Evolutionary conservation across 2,797 vertebrate species (phyloP), one percentile per base, ranked within the genome.

Genomic region (Notolabrus celidotus): DNA sequence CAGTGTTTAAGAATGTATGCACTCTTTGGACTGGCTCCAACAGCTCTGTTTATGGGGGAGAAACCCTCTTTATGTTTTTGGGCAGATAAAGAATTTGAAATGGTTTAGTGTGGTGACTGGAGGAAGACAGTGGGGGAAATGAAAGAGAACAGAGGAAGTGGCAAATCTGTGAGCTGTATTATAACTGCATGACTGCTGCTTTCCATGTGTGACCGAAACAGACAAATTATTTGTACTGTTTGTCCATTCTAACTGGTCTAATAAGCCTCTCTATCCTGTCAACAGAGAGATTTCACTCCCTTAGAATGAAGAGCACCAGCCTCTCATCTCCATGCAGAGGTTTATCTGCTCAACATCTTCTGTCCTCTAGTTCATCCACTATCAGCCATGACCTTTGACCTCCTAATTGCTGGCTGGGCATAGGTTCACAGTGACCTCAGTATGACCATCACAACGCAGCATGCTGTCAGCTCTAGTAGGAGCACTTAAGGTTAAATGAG

Each of bases 61-160:
- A n/a, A n/a, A 27, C 27, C 27, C 27, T 27, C 27, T 27, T 31
- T 31, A 31, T 7, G 31, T 29, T 31, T 31, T 31, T 4, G 29
- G 29, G 29, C 29, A 31, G n/a, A 41, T 4, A 2, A 6, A 31
- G 15, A 19, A 33, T 4, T 34, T 16, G 0, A 6, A 19, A 10
- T 59, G 36, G 7, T 56, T 25, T 25, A 2, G 10, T 52, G 17
- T 33, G 10, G 9, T 10, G 10, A 50, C 7, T 56, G 19, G 34
- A 49, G 5, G 58, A 27, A 36, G 27, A 25, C n/a, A 20, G 52
- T 57, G 17, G 36, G 2, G 64, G 73, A 83, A 84, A 55, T 43
- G 73, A 86, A 68, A 80, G 19, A 58, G 41, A 66, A 75, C 34
- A 60, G 63, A 66, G 75, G 82, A 85, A 85, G 47, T 59, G 16